These are phyloP conservation scores for Otis tarda DNA, from an alignment of 2,113 vertebrate genomes.

Conservation along the genomic window DNA sequence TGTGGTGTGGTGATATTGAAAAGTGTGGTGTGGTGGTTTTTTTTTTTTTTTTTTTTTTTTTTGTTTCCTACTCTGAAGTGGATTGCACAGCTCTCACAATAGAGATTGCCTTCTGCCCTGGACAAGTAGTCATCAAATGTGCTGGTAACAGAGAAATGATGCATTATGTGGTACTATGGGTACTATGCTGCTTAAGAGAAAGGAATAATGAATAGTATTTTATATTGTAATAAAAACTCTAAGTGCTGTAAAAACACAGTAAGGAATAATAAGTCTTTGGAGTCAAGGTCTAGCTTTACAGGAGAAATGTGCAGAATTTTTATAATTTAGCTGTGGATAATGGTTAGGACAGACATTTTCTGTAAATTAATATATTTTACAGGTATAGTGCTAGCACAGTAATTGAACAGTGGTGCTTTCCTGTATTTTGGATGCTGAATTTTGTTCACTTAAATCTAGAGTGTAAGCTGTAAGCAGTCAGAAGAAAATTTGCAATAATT, in stretches of 20 bases:
- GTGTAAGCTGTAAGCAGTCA: neutral
- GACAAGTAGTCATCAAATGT: neutral
- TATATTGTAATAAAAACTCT: neutral
- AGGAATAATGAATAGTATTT: neutral
- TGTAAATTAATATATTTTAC: neutral
- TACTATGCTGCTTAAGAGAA: neutral
- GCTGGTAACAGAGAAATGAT: neutral
- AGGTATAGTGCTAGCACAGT: neutral
- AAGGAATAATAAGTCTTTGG: neutral
- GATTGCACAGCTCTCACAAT: neutral
- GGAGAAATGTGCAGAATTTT: neutral
- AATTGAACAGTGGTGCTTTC: neutral
- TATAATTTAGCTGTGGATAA: neutral
- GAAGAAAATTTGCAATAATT: neutral
- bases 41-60: neutral
- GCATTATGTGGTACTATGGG: neutral
- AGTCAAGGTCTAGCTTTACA: neutral
- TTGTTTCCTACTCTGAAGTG: neutral
- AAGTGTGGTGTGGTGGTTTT: too few relatives aligned
- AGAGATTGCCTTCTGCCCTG: neutral
- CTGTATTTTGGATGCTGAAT: neutral
- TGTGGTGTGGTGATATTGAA: neutral
- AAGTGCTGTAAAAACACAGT: neutral
- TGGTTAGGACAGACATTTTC: neutral
- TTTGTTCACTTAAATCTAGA: neutral